phyloP scores from a whole-genome alignment of 2,113 vertebrate species.

The Tursiops truncatus region DNA sequence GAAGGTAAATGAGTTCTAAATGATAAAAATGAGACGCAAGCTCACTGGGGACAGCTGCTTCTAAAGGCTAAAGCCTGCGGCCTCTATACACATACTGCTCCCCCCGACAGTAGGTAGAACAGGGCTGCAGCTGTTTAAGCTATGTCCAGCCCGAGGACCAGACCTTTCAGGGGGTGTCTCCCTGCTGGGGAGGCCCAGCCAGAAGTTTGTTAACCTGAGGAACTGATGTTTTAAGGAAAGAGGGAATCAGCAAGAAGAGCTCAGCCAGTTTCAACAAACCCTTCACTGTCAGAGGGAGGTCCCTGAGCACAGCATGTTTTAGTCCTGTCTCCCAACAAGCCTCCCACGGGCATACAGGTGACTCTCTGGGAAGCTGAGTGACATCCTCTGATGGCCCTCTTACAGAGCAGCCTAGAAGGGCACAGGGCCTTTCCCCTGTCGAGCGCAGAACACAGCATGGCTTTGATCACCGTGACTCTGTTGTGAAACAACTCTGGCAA shows the following conservation, averaged over 20 bases:
- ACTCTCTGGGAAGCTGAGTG: neutral
- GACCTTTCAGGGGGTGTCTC: neutral
- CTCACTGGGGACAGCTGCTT: neutral
- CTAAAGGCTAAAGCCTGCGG: neutral
- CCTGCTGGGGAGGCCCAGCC: neutral
- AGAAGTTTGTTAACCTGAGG: neutral
- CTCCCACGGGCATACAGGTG: neutral
- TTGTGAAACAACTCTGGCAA: neutral
- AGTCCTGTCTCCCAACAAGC: neutral
- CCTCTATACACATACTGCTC: neutral
- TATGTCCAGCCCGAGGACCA: neutral
- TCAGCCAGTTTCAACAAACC: neutral
- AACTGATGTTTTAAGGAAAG: neutral
- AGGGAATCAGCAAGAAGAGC: neutral
- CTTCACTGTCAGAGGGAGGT: neutral
- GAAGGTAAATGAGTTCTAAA: neutral
- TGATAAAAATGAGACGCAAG: neutral
- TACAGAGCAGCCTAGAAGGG: neutral
- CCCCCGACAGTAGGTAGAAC: neutral
- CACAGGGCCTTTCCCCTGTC: neutral
- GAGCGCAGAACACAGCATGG: neutral
- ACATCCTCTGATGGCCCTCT: neutral
- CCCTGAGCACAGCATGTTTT: neutral
- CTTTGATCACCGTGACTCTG: neutral
- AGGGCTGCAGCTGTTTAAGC: neutral